A percentile compares a stretch with the other conserved stretches of the same genome.
phyloP scores from a whole-genome alignment of 1,140 invertebrate species.

The Calliopsis andreniformis region DNA sequence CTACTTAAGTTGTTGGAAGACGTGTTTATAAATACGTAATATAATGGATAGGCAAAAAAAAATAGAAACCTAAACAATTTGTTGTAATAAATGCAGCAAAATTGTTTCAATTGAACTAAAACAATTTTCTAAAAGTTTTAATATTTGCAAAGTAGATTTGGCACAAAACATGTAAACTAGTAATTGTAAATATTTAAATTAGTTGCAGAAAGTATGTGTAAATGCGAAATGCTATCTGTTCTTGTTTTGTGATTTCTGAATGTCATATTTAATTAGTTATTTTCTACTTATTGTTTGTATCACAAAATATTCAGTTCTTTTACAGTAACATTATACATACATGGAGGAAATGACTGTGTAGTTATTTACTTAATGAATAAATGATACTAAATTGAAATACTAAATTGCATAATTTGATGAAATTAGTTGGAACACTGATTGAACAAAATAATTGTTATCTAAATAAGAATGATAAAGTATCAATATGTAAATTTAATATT shows the following conservation, averaged over 20 bases:
- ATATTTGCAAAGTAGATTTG: slow-evolving; percentile 26
- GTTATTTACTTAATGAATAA: background rate
- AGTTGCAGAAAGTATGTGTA: background rate
- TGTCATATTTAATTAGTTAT: background rate
- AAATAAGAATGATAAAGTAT: background rate
- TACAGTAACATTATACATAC: slow-evolving; percentile 2
- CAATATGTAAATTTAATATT: background rate
- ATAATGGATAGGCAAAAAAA: background rate
- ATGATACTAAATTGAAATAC: background rate
- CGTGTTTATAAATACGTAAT: slow-evolving; percentile 1
- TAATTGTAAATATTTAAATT: background rate
- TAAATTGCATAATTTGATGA: background rate
- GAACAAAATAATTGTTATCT: background rate
- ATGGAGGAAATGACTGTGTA: background rate
- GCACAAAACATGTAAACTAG: slow-evolving; percentile 26
- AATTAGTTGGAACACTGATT: background rate
- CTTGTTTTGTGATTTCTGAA: background rate
- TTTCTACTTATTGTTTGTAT: slow-evolving; percentile 13
- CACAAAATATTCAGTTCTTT: slow-evolving; percentile 40
- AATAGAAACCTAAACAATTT: background rate
- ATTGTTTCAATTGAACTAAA: background rate
- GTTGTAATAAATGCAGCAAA: slow-evolving; percentile 27
- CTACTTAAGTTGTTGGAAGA: slow-evolving; percentile 29
- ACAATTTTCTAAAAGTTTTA: background rate
- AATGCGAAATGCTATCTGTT: background rate